A percentile compares a stretch with the other conserved stretches of the same genome.
Conservation (phyloP, 2,113 vertebrate species). For the Pavo muticus region DNA sequence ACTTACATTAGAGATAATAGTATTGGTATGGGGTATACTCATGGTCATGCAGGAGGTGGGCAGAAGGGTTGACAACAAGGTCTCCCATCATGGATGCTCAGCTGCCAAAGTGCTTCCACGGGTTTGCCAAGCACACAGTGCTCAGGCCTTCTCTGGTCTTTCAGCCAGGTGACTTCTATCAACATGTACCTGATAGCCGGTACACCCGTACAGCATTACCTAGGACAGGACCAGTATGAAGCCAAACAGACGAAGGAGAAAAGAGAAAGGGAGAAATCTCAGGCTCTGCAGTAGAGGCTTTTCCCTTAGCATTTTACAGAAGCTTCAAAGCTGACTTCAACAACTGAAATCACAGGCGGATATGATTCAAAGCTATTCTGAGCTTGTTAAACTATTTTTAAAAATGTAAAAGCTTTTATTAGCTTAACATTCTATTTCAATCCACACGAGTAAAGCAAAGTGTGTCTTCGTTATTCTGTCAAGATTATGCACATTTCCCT, state of each 20-base stretch:
- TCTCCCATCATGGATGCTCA: neutral
- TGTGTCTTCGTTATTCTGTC: slow-evolving; percentile 32
- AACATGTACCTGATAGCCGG: neutral
- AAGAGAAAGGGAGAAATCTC: slow-evolving; percentile 11
- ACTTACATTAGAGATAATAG: neutral
- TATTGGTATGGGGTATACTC: neutral
- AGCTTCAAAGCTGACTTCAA: neutral
- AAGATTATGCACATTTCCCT: slow-evolving; percentile 69
- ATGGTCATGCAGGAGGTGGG: neutral
- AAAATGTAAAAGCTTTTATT: slow-evolving; percentile 50
- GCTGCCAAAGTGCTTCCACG: neutral
- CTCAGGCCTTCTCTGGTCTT: neutral
- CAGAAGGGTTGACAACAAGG: neutral
- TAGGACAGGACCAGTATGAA: neutral
- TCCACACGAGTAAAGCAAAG: slow-evolving; percentile 31
- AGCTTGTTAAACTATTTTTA: slow-evolving; percentile 47
- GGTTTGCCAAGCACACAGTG: neutral
- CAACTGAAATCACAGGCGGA: slow-evolving; percentile 21
- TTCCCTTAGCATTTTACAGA: neutral
- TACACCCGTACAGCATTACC: neutral
- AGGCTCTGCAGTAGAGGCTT: neutral
- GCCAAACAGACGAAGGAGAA: neutral
- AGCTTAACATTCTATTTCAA: slow-evolving; percentile 19
- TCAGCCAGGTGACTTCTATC: neutral
- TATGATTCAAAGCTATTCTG: slow-evolving; percentile 38